Evolutionary conservation across 2,888 invertebrate species (phyloP), one percentile per base, ranked within the genome.

Genomic region (Caradrina kadenii): DNA sequence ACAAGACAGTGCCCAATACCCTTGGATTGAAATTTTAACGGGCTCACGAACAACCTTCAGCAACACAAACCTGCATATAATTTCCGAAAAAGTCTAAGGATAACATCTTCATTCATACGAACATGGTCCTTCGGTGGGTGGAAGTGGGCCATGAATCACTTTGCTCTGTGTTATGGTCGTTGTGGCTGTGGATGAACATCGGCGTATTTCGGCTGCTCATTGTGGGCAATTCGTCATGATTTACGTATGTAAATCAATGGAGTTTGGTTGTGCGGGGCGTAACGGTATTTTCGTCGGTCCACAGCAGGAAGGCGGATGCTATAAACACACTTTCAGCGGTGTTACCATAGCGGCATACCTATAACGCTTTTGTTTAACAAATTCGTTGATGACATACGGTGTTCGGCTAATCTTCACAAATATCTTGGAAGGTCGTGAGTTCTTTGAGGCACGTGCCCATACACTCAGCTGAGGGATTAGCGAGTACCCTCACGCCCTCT

Each of bases 231-330:
- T 95, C 94, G 94, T 94, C 94, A 95, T 93, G 93, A 94, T 93
- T 94, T 93, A 94, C 94, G 94, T 94, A 95, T 95, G 94, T 94
- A 94, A 96, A 95, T 95, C 93, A 91, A 92, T 93, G 92, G 89
- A 93, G 93, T 94, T 94, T 90, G 93, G 93, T 90, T 92, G 92
- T 92, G 92, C 91, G 91, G n/a, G 89, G 90, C 87, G 90, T 93
- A 95, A 95, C 96, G 94, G 95, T 94, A 94, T 95, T 95, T 94
- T 93, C 90, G 95, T 93, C 94, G 94, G 91, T 92, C 87, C 88
- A 91, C 88, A 89, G 90, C 95, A 94, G 95, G 95, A 95, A 95
- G 90, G 92, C 94, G 94, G 94, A 94, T 91, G 95, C 94, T 90
- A 96, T 95, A 95, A 96, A 95, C 95, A 94, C 91, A 94, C 91